Conservation (phyloP, 2,113 vertebrate genomes). For the Brachyistius frenatus region DNA sequence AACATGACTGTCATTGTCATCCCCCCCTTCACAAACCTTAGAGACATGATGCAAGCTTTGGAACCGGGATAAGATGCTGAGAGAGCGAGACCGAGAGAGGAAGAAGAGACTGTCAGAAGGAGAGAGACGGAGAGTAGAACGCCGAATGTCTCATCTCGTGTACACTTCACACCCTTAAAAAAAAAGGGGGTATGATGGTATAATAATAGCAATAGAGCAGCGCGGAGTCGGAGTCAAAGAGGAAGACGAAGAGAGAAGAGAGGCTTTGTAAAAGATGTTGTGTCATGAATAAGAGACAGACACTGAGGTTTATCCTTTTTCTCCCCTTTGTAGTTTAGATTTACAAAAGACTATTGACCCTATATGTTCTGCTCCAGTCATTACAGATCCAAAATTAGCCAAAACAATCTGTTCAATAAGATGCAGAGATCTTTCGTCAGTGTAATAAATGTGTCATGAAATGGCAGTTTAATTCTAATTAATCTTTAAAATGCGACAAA, state of each 20-base stretch:
- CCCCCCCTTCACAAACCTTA: constrained; percentile 54
- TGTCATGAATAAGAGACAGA: constrained; percentile 41
- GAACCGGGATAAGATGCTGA: constrained; percentile 37
- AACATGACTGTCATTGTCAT: constrained; percentile 65
- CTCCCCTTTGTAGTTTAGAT: constrained; percentile 12
- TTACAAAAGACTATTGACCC: constrained; percentile 45
- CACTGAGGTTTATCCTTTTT: constrained; percentile 12
- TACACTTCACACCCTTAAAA: constrained; percentile 44
- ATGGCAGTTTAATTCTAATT: neutral
- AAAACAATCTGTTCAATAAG: neutral
- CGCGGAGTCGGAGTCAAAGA: constrained; percentile 38
- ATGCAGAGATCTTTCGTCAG: neutral
- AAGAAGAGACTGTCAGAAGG: constrained; percentile 32
- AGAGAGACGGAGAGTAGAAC: constrained; percentile 34
- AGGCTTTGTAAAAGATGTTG: constrained; percentile 38
- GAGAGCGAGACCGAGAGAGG: neutral
- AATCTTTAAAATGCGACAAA: neutral
- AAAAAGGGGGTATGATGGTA: constrained; percentile 35
- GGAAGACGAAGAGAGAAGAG: constrained; percentile 30
- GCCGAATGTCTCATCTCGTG: constrained; percentile 38
- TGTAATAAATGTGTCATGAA: constrained; percentile 7
- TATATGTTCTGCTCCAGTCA: constrained; percentile 14
- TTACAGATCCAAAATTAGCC: neutral
- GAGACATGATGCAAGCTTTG: constrained; percentile 55
- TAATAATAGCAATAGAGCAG: constrained; percentile 66